Evolutionary conservation across 2,797 vertebrate species (phyloP), one percentile per base, ranked within the genome.

Genomic region (Siniperca undulata): DNA sequence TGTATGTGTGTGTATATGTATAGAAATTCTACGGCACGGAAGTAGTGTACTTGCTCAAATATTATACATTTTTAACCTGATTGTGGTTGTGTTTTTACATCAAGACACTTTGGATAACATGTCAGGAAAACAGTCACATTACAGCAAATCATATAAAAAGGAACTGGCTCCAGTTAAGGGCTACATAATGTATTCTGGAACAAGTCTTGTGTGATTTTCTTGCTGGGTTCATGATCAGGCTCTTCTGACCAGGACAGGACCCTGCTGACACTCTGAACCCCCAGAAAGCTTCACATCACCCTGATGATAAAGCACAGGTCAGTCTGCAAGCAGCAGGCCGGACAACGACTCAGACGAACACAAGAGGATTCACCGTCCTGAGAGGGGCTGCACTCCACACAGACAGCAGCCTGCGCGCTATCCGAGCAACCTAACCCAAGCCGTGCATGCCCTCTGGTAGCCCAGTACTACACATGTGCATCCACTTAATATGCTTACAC

Each of bases 391-490:
- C 30, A 7, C 34, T 6, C 22, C 69, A 68, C 67, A 66, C 58
- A 70, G 13, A 77, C 77, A 74, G 79, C 50, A 16, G 66, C 61
- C 60, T 62, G 59, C n/a, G 44, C 30, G 10, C 20, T 46, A 56
- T 50, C 53, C 9, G 71, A 77, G 68, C 59, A 78, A 78, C 68
- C 40, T 14, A 3, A 74, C 64, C 68, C 66, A 89, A 92, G 89
- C 84, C 91, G 88, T 91, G 90, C 90, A 86, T 4, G 77, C 62
- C 65, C 72, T 56, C 34, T 36, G n/a, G 52, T 53, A 67, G 71
- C 81, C 72, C 60, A 8, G 27, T 6, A 24, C 61, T 20, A 38
- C 34, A 85, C 12, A 6, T 40, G 14, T 20, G 40, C 38, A 66
- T 0, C 82, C 73, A 59, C 44, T n/a, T 5, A 22, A 71, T 27